These are phyloP conservation scores for Mobula birostris DNA, from an alignment of 2,113 vertebrate species.

Conservation along the genomic window DNA sequence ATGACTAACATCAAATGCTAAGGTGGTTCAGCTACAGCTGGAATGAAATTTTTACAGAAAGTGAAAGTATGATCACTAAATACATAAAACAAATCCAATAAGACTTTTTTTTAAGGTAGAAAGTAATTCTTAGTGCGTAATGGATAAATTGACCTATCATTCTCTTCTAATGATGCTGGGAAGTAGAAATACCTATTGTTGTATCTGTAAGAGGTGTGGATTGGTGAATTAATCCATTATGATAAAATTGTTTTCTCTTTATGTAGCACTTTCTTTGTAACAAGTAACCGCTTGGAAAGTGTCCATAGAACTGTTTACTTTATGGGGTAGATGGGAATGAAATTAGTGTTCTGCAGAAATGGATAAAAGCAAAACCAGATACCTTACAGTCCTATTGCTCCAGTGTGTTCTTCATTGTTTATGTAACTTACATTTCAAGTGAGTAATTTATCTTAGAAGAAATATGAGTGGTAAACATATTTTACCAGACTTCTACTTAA, in stretches of 20 bases:
- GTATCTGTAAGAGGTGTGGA: not conserved
- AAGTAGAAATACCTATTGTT: not conserved
- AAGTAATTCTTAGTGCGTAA: not conserved
- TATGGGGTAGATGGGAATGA: not conserved
- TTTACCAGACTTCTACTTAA: not conserved
- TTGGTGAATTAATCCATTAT: not conserved
- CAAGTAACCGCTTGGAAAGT: not conserved
- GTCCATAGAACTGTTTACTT: not conserved
- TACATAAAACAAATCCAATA: not conserved
- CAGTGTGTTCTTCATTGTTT: not conserved
- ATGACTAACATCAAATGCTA: not conserved
- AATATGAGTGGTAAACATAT: not conserved
- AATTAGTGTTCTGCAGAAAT: not conserved
- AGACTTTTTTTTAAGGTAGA: not conserved
- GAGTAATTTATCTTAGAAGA: not conserved
- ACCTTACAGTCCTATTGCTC: not conserved
- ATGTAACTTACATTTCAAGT: not conserved
- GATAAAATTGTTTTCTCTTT: not conserved
- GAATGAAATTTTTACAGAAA: not conserved
- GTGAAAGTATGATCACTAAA: not conserved
- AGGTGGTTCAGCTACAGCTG: not conserved
- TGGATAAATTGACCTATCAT: not conserved
- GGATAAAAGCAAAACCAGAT: not conserved
- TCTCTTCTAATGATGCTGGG: not conserved
- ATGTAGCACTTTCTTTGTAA: not conserved